Evolutionary conservation across 2,888 invertebrate genomes (phyloP).

Genomic region (Epistrophella euchroma): DNA sequence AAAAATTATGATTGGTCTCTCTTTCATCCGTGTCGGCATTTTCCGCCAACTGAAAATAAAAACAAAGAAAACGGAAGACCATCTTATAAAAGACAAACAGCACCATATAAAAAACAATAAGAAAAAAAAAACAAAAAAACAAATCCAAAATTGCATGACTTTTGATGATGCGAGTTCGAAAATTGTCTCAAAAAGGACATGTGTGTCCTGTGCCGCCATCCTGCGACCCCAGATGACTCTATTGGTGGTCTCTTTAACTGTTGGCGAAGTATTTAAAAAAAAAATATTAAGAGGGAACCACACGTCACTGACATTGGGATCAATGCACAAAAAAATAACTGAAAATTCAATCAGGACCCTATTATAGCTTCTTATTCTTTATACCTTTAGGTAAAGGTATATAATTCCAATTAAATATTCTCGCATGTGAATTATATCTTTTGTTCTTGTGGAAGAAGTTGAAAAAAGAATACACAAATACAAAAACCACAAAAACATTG

Average conservation of each 20-base stretch:
- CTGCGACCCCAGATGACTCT: slow-evolving; percentile 73
- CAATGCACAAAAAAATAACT: slow-evolving; percentile 36
- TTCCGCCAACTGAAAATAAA: slow-evolving; percentile 68
- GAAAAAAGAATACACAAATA: slow-evolving; percentile 19
- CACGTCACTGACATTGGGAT: slow-evolving; percentile 38
- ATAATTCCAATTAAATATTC: slow-evolving; percentile 64
- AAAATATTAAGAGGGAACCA: slow-evolving; percentile 41
- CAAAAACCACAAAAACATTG: slow-evolving; percentile 55
- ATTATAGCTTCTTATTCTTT: slow-evolving; percentile 26
- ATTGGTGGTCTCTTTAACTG: slow-evolving; percentile 67
- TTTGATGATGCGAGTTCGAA: slow-evolving; percentile 57
- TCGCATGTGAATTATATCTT: slow-evolving; percentile 46
- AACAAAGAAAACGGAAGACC: slow-evolving; percentile 70
- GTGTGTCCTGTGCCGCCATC: slow-evolving; percentile 50
- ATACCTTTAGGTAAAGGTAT: neutral
- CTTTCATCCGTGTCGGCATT: slow-evolving; percentile 72
- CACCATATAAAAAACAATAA: neutral
- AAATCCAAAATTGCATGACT: slow-evolving; percentile 74
- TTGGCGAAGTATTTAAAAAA: slow-evolving; percentile 17
- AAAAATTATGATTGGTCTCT: slow-evolving; percentile 64
- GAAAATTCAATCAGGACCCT: slow-evolving; percentile 71
- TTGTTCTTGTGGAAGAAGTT: slow-evolving; percentile 10
- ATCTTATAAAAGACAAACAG: slow-evolving; percentile 34
- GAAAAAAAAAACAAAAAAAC: slow-evolving; percentile 8
- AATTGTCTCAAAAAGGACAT: slow-evolving; percentile 66